Evolutionary conservation across 2,113 vertebrate species (phyloP).

Genomic region (Sterrhoptilus dennistouni): DNA sequence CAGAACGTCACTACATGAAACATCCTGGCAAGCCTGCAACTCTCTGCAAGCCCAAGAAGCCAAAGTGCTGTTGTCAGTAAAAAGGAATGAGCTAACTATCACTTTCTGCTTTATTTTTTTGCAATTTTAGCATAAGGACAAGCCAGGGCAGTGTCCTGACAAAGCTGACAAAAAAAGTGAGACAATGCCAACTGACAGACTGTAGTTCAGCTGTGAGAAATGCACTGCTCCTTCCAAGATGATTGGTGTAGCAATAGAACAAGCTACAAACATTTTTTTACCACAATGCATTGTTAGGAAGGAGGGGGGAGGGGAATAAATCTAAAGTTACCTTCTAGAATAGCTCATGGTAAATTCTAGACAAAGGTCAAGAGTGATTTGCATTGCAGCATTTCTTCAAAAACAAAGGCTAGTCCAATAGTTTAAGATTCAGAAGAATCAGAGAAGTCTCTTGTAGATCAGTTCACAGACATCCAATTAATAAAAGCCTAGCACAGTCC

Average conservation of each 20-base stretch:
- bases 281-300: neutral
- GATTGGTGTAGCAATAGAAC: neutral
- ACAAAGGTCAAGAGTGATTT: neutral
- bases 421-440: neutral
- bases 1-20: neutral
- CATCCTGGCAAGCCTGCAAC: neutral
- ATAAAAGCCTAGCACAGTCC: neutral
- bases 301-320: accelerated
- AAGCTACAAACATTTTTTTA: neutral
- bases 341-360: neutral
- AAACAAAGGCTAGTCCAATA: neutral
- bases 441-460: neutral
- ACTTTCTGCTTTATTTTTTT: neutral
- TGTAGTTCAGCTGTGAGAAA: neutral
- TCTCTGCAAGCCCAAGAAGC: neutral
- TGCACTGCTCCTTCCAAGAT: neutral
- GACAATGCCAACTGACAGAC: neutral
- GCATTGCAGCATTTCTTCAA: neutral
- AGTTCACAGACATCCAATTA: neutral
- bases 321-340: neutral
- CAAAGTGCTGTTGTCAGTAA: neutral
- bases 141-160: neutral
- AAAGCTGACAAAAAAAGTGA: neutral
- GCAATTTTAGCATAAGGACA: neutral
- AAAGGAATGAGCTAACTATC: slow-evolving; percentile 16